Evolutionary conservation across 1,140 invertebrate genomes (phyloP).

Genomic region (Ruditapes philippinarum): DNA sequence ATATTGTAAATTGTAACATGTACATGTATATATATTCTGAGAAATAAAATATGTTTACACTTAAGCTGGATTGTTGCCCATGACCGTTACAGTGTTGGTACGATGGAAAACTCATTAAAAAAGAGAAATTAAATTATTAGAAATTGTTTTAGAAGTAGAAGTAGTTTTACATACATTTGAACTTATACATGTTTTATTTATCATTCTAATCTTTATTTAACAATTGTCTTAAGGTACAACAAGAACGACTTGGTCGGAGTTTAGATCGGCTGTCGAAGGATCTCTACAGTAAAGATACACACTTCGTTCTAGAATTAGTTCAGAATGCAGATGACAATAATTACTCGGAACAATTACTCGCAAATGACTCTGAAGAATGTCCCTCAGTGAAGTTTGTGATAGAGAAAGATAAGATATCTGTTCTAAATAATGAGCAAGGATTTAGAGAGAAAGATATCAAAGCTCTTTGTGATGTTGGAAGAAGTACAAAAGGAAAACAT

Average conservation of each 20-base stretch:
- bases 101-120: too few species aligned
- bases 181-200: too few species aligned
- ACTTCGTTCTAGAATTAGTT: slow-evolving; percentile 85
- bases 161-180: too few species aligned
- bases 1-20: too few species aligned
- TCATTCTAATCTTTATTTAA: too few species aligned
- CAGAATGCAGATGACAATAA: slow-evolving; percentile 87
- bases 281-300: slow-evolving; percentile 86
- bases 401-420: slow-evolving; percentile 75
- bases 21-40: too few species aligned
- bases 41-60: too few species aligned
- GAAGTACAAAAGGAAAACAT: slow-evolving; percentile 86
- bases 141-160: too few species aligned
- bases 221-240: too few species aligned
- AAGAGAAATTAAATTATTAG: too few species aligned
- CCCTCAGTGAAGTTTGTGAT: slow-evolving; percentile 85
- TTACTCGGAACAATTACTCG: slow-evolving; percentile 76
- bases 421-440: slow-evolving; percentile 86
- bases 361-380: slow-evolving; percentile 27
- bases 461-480: slow-evolving; percentile 86
- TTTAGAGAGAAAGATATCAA: slow-evolving; percentile 84
- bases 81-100: too few species aligned
- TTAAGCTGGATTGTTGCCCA: too few species aligned
- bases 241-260: slow-evolving; percentile 83
- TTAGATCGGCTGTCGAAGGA: slow-evolving; percentile 85